Evolutionary conservation across 2,888 invertebrate genomes (phyloP).

Genomic region (Masnerella sp.): DNA sequence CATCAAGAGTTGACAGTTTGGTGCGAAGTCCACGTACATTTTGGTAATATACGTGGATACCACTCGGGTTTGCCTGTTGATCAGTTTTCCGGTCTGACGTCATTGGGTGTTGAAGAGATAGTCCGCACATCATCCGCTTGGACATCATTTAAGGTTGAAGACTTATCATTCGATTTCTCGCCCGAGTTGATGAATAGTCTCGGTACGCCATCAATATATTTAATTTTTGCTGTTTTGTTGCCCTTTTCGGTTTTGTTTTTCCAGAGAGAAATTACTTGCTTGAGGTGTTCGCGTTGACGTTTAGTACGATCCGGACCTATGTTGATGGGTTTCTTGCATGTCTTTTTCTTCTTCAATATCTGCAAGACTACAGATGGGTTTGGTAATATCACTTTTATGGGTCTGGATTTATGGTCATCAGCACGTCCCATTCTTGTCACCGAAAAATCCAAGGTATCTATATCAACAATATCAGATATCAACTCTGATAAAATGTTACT

Average conservation of each 20-base stretch:
- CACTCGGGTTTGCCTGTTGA: not conserved
- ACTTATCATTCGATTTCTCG: too few species aligned
- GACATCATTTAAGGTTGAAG: too few species aligned
- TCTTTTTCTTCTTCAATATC: not conserved
- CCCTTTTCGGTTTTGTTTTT: not conserved
- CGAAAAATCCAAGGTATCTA: too few species aligned
- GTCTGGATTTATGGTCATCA: not conserved
- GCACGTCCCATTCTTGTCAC: too few species aligned
- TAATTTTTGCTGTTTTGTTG: not conserved
- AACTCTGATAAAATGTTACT: too few species aligned
- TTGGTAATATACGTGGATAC: slow-evolving; percentile 4
- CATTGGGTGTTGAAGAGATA: not conserved
- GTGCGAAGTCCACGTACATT: slow-evolving; percentile 1
- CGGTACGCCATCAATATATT: slow-evolving; percentile 1
- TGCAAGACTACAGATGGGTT: not conserved
- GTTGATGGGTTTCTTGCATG: not conserved
- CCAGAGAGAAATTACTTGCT: not conserved
- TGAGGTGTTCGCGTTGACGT: not conserved
- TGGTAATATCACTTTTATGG: not conserved
- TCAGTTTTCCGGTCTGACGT: not conserved
- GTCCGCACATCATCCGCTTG: too few species aligned
- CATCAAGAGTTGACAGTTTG: not conserved
- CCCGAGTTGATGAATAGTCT: not conserved
- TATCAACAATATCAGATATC: too few species aligned
- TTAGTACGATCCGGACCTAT: slow-evolving; percentile 3